These are phyloP conservation scores for Ceratothoa steindachneri DNA, from an alignment of 2,888 invertebrate genomes.

Conservation along the genomic window DNA sequence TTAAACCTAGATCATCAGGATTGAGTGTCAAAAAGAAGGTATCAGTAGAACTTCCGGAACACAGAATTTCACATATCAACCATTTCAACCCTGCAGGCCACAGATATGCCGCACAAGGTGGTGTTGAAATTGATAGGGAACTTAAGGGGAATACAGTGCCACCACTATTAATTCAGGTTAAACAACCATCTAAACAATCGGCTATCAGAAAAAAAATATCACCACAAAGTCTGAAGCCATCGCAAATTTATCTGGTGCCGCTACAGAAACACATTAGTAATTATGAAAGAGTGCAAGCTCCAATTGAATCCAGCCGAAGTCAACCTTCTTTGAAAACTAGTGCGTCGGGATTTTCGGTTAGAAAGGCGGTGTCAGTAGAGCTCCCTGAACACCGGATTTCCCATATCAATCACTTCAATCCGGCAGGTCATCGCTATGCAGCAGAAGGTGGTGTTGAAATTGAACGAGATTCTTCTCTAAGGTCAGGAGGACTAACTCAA, in stretches of 20 bases:
- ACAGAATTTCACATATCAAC: slow-evolving; percentile 17
- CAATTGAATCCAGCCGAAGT: not conserved
- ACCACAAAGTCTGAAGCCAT: not conserved
- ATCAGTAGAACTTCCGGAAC: slow-evolving; percentile 19
- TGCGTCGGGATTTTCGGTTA: slow-evolving; percentile 15
- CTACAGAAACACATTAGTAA: not conserved
- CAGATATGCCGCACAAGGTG: not conserved
- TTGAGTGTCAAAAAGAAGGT: slow-evolving; percentile 21
- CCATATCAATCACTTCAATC: slow-evolving; percentile 26
- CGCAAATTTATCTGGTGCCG: not conserved
- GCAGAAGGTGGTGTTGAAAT: not conserved
- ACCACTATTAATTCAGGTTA: too few relatives aligned
- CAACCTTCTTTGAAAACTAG: not conserved
- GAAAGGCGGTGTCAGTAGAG: slow-evolving; percentile 22
- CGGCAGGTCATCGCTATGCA: slow-evolving; percentile 23
- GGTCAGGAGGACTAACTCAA: too few relatives aligned
- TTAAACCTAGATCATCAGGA: not conserved
- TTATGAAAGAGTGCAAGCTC: too few relatives aligned
- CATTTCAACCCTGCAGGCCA: slow-evolving; percentile 36
- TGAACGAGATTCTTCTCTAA: not conserved
- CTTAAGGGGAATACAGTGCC: not conserved
- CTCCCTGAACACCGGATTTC: slow-evolving; percentile 16
- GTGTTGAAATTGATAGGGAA: not conserved
- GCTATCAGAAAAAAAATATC: not conserved
- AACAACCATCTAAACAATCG: not conserved